Evolutionary conservation across 2,797 vertebrate genomes (phyloP).

Genomic region (Podarcis lilfordi): DNA sequence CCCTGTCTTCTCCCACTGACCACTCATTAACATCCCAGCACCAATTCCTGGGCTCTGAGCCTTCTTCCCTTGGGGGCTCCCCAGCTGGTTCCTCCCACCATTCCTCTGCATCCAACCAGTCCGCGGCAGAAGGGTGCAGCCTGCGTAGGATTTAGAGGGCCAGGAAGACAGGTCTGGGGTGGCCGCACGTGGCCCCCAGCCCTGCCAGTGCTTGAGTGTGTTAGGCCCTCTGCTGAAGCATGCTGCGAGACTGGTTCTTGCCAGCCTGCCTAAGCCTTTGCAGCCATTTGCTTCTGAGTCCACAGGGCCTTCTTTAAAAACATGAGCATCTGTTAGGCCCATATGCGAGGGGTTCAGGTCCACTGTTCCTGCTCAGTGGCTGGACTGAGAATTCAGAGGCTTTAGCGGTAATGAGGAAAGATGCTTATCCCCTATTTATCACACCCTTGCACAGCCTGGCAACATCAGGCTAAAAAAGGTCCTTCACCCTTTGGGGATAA

Average conservation of each 20-base stretch:
- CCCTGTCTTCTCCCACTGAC: no score
- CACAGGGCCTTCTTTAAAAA: slow-evolving; percentile 49
- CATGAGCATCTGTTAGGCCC: slow-evolving; percentile 64
- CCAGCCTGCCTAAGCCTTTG: neutral
- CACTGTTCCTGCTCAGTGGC: neutral
- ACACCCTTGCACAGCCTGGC: slow-evolving; percentile 24
- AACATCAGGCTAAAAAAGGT: slow-evolving; percentile 41
- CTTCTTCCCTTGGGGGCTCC: no score
- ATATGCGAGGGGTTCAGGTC: neutral
- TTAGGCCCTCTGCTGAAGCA: neutral
- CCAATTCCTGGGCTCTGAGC: no score
- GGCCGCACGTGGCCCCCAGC: no score
- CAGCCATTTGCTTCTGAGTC: neutral
- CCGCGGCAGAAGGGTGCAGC: no score
- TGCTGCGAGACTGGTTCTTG: neutral
- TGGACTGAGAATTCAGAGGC: slow-evolving; percentile 48
- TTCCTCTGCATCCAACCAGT: no score
- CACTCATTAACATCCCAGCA: no score
- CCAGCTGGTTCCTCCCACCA: no score
- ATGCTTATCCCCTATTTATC: slow-evolving; percentile 32
- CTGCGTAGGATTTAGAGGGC: no score
- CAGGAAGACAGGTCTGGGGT: neutral
- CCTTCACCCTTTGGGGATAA: slow-evolving; percentile 57
- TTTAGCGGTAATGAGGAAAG: slow-evolving; percentile 20
- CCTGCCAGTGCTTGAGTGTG: rapidly evolving